Base-by-base conservation (phyloP, 2,113 vertebrate species). In the Urocynchramus pylzowi region DNA sequence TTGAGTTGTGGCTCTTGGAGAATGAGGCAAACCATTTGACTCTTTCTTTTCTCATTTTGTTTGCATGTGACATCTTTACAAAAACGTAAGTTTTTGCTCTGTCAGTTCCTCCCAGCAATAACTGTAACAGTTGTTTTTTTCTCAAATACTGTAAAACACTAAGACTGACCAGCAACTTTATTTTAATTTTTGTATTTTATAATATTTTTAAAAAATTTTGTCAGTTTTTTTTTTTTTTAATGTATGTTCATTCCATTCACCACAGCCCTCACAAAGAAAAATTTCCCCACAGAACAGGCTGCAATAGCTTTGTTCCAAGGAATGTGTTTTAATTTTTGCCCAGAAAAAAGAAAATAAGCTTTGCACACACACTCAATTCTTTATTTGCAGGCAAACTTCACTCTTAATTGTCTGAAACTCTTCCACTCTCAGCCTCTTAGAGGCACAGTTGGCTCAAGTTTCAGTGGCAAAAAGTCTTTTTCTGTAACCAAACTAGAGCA, bases 391-490 rank as follows among this genome's bases (percentile, higher is more conserved):
- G 98, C 98, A 98, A 98, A 99, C 98, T 98, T 98, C 98, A 98
- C 98, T 98, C 98, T 98, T 98, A 98, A 98, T 98, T 98, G 98
- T 98, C 98, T 97, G 98, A 99, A 98, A 98, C 98, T 98, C 98
- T 98, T 98, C 98, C 98, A 99, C 98, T 98, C 98, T 98, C 98
- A 98, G 99, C 99, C 99, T 99, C 99, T 99, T 99, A 99, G 99
- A 99, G 99, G 99, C 99, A 99, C 99, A 99, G 99, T 99, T 99
- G 99, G 99, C 98, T 99, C 98, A 99, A 99, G 99, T 99, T 99
- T 99, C 99, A 99, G 99, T 99, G 99, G 99, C 99, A 99, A 99
- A 98, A 99, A 99, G 98, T 94, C 96, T 97, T 98, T 98, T 98
- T 98, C 97, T 96, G 97, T 98, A 98, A 98, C 98, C 98, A 99